Conservation (phyloP, 2,797 vertebrate species). For the Columba guinea region DNA sequence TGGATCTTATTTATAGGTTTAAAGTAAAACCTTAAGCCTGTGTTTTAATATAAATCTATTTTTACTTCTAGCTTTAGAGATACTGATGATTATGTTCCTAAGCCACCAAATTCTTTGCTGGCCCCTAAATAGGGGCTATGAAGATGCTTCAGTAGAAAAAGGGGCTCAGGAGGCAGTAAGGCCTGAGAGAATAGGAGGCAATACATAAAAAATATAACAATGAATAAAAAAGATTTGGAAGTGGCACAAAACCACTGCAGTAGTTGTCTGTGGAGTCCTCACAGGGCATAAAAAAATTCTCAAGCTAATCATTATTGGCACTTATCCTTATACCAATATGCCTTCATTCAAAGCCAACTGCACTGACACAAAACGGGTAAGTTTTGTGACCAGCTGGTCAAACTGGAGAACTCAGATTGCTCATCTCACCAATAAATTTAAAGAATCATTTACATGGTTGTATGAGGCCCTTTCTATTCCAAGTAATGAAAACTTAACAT, state of each 20-base stretch:
- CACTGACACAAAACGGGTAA: not conserved
- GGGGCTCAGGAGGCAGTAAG: not conserved
- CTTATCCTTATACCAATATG: not conserved
- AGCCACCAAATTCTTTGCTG: not conserved
- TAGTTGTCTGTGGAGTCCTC: not conserved
- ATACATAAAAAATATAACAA: not conserved
- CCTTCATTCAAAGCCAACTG: not conserved
- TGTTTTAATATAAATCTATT: constrained; percentile 49
- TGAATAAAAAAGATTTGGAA: not conserved
- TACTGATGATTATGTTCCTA: not conserved
- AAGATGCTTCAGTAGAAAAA: constrained; percentile 2
- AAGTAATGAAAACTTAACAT: not conserved
- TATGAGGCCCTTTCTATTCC: not conserved
- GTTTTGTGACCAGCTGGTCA: not conserved
- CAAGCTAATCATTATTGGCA: not conserved
- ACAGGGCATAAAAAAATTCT: not conserved
- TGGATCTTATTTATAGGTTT: constrained; percentile 46
- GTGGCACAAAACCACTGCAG: not conserved
- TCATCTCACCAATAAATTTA: not conserved
- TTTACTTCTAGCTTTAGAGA: constrained; percentile 31
- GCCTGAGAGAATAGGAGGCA: not conserved
- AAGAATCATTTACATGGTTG: not conserved
- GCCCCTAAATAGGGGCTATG: not conserved
- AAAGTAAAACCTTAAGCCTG: constrained; percentile 25
- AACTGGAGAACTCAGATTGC: not conserved